Conservation (phyloP, 2,113 vertebrate species). For the Nothocercus nigrocapillus region DNA sequence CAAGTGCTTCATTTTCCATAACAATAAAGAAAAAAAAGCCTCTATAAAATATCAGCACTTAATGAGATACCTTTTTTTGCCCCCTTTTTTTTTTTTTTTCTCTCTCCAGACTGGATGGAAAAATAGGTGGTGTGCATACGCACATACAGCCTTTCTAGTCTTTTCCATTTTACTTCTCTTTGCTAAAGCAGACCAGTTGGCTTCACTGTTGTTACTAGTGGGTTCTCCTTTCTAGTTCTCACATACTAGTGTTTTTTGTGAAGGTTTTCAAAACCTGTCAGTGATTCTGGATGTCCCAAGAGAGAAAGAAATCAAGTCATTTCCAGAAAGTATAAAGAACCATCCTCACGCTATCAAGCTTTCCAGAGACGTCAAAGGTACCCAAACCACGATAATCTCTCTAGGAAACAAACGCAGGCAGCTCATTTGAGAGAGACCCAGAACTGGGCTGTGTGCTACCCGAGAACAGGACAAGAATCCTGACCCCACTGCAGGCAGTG, state of each 20-base stretch:
- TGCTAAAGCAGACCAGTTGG: neutral
- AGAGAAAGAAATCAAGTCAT: neutral
- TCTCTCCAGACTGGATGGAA: neutral
- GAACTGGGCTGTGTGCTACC: neutral
- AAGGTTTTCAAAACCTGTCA: neutral
- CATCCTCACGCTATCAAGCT: neutral
- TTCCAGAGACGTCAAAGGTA: neutral
- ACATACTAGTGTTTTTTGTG: neutral
- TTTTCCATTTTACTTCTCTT: neutral
- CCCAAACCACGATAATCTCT: neutral
- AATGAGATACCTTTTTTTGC: too few relatives aligned
- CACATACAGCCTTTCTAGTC: neutral
- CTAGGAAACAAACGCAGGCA: neutral
- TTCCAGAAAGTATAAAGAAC: neutral
- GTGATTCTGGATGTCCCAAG: neutral
- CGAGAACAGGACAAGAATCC: neutral
- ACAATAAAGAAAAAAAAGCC: neutral
- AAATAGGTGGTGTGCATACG: neutral
- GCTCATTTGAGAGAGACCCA: neutral
- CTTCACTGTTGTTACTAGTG: neutral
- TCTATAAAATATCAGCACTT: neutral
- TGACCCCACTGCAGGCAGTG: neutral
- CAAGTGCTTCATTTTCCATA: neutral
- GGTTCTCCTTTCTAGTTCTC: neutral
- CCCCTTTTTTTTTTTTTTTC: neutral